These are phyloP conservation scores for Pammene aurita DNA, from an alignment of 2,888 invertebrate species.

Conservation along the genomic window DNA sequence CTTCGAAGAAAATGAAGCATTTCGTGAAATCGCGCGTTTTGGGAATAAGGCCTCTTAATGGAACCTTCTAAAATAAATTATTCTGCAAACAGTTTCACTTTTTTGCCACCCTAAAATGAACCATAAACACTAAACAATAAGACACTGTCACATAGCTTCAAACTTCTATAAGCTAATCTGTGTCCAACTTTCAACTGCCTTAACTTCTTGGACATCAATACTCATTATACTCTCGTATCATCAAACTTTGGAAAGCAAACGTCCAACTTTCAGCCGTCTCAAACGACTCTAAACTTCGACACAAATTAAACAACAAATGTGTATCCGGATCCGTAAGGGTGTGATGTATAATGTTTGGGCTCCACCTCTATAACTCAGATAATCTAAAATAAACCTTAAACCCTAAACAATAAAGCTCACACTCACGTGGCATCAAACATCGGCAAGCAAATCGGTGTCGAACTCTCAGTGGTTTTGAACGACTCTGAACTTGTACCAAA, in stretches of 20 bases:
- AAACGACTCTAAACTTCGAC: not conserved
- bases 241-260: not conserved
- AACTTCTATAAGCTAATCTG: slow-evolving; percentile 99
- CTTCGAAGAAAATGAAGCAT: no score
- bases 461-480: slow-evolving; percentile 97
- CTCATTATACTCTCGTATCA: slow-evolving; percentile 92
- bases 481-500: slow-evolving; percentile 97
- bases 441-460: slow-evolving; percentile 99
- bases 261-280: not conserved
- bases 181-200: slow-evolving; percentile 98
- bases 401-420: not conserved
- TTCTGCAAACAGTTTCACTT: no score
- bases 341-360: no score
- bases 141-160: slow-evolving; percentile 87
- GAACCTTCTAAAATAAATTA: not conserved
- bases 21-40: no score
- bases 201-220: no score
- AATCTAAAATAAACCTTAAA: no score
- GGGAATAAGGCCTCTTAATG: no score
- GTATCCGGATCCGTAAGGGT: no score
- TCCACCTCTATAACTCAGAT: no score
- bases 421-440: slow-evolving; percentile 93
- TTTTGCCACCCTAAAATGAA: no score
- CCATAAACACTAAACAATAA: no score
- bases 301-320: not conserved